These are phyloP conservation scores for Rhagium mordax DNA, from an alignment of 2,888 invertebrate species.

Conservation along the genomic window DNA sequence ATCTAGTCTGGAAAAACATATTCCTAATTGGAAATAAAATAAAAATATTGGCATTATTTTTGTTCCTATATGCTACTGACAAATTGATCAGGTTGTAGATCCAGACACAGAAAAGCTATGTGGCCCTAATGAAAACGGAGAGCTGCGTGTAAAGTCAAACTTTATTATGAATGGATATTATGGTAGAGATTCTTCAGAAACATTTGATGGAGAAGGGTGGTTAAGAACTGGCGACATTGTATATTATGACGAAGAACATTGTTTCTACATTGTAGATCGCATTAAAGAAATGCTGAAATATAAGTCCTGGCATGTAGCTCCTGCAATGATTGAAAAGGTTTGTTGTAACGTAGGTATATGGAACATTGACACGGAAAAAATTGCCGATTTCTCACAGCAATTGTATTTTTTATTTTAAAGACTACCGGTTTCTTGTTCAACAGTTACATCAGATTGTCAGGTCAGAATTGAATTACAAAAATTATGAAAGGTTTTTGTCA, in stretches of 20 bases:
- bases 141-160: constrained; percentile 71
- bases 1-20: too few relatives aligned
- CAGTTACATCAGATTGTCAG: too few relatives aligned
- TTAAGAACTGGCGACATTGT: constrained; percentile 73
- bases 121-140: constrained; percentile 70
- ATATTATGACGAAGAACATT: constrained; percentile 71
- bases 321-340: constrained; percentile 60
- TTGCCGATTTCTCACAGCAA: too few relatives aligned
- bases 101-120: constrained; percentile 58
- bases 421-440: too few relatives aligned
- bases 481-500: too few relatives aligned
- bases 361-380: too few relatives aligned
- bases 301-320: constrained; percentile 70
- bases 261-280: constrained; percentile 71
- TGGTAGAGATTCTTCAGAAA: constrained; percentile 69
- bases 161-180: constrained; percentile 70
- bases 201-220: constrained; percentile 70
- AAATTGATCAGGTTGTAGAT: constrained; percentile 62
- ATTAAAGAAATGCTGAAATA: constrained; percentile 73
- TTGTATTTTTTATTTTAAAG: too few relatives aligned
- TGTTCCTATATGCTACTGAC: too few relatives aligned
- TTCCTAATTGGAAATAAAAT: too few relatives aligned
- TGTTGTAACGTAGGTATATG: too few relatives aligned
- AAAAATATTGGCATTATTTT: too few relatives aligned
- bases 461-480: too few relatives aligned